Evolutionary conservation across 2,113 vertebrate species (phyloP), one percentile per base, ranked within the genome.

Genomic region (Chelonoidis abingdonii): DNA sequence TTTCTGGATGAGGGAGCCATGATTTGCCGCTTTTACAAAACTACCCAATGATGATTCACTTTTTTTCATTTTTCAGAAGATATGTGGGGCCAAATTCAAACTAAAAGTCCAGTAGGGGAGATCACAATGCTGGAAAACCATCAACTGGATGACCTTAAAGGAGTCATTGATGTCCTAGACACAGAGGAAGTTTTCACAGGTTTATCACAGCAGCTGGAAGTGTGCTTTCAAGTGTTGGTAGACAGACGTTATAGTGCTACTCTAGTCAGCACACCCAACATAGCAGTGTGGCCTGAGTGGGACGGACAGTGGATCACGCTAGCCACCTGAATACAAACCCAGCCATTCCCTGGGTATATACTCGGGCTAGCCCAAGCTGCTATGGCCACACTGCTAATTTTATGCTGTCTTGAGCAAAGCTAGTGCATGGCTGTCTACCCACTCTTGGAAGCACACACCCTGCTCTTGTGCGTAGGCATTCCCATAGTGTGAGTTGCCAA

Each of bases 31-130:
- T 10, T 10, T 7, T 29, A 44, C 2, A 83, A 87, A 92, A 69
- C 8, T 80, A 86, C 59, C 87, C 54, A 17, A 78, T 47, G 56
- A 4, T 57, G 49, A 59, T 93, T 95, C 5, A 9, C 14, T 27
- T 86, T 89, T 41, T 44, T 47, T 78, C 27, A 25, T 41, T 78
- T 78, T 89, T 41, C 0, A 4, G 25, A 16, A 72, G 90, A 21
- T 56, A 87, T 7, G 19, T 0, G 0, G 19, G 56, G 27, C 52
- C 38, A 1, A 22, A 4, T 35, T 93, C 3, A 1, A 19, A 49
- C 1, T 27, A 9, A 2, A 29, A 79, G 6, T 29, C 76, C 93
- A 22, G 19, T 38, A n/a, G 35, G n/a, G n/a, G n/a, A 10, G 65
- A 72, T 72, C 22, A 5, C 1, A 2, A 19, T 2, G 25, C 25